These are phyloP conservation scores for Eupeodes latifasciatus DNA, from an alignment of 2,888 invertebrate species.

Conservation along the genomic window DNA sequence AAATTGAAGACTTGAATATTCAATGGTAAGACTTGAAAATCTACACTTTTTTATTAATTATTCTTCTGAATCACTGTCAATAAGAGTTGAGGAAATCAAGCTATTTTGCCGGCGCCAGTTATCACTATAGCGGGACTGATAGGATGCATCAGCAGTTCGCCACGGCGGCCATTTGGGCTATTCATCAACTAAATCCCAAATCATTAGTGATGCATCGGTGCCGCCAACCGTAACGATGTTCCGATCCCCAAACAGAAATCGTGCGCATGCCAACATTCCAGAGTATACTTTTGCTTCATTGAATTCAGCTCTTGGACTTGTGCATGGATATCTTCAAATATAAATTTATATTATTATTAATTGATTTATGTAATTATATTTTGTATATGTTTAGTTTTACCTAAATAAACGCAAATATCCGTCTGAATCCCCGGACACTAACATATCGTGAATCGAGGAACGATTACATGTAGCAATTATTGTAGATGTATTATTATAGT, in stretches of 20 bases:
- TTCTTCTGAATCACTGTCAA: slow-evolving; percentile 83
- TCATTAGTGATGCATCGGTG: slow-evolving; percentile 94
- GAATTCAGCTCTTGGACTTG: slow-evolving; percentile 93
- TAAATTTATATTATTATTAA: background rate
- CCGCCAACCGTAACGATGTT: slow-evolving; percentile 94
- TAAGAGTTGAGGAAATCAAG: slow-evolving; percentile 82
- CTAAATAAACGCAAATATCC: slow-evolving; percentile 94
- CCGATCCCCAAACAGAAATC: slow-evolving; percentile 94
- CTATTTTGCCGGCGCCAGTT: slow-evolving; percentile 82
- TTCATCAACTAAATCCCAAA: slow-evolving; percentile 92
- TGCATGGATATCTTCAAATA: slow-evolving; percentile 90
- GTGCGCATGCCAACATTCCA: slow-evolving; percentile 90
- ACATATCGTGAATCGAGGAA: slow-evolving; percentile 92
- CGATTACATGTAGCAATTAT: slow-evolving; percentile 92
- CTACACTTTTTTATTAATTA: slow-evolving; percentile 70
- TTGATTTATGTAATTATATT: background rate
- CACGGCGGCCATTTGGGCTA: slow-evolving; percentile 85
- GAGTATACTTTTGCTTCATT: slow-evolving; percentile 95
- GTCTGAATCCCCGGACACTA: slow-evolving; percentile 94
- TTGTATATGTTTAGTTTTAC: slow-evolving; percentile 81
- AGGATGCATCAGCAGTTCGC: slow-evolving; percentile 80
- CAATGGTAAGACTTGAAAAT: slow-evolving; percentile 57
- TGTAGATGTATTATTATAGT: slow-evolving; percentile 93
- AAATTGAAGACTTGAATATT: slow-evolving; percentile 31
- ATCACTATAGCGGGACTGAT: slow-evolving; percentile 81